Evolutionary conservation across 2,888 invertebrate genomes (phyloP).

Genomic region (Cetonia aurata): DNA sequence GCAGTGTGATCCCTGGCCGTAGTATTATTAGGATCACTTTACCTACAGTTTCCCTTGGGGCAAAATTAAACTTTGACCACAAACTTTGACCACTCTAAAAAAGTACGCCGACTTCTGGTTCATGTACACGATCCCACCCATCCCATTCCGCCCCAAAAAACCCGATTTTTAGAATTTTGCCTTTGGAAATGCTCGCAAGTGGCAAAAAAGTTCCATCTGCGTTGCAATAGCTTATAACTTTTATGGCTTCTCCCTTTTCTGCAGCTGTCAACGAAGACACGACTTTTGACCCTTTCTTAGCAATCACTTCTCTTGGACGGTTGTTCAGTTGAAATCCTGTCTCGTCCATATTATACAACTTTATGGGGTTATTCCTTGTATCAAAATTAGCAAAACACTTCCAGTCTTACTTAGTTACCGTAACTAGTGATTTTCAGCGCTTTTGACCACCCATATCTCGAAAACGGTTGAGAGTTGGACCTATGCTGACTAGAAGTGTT

Average conservation of each 20-base stretch:
- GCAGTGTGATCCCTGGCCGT: background rate
- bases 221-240: conserved; percentile 58
- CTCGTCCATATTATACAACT: background rate
- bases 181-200: conserved; percentile 53
- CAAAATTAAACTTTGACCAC: background rate
- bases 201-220: conserved; percentile 57
- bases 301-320: conserved; percentile 30
- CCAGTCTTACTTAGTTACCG: no score
- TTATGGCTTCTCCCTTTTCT: conserved; percentile 56
- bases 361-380: no score
- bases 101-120: conserved; percentile 6
- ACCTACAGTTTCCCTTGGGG: background rate
- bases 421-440: no score
- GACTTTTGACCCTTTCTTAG: conserved; percentile 51
- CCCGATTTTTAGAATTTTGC: background rate
- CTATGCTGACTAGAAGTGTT: no score
- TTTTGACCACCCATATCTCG: no score
- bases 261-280: conserved; percentile 50
- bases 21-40: background rate
- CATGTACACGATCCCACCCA: background rate
- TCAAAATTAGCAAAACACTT: no score
- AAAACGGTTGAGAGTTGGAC: no score
- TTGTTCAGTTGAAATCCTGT: conserved; percentile 4
- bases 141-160: conserved; percentile 39
- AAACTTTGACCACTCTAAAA: conserved; percentile 1